Percentiles rank a stretch among this genome's conserved stretches.
phyloP scores from a whole-genome alignment of 2,797 vertebrate genomes.

The Pterois miles region DNA sequence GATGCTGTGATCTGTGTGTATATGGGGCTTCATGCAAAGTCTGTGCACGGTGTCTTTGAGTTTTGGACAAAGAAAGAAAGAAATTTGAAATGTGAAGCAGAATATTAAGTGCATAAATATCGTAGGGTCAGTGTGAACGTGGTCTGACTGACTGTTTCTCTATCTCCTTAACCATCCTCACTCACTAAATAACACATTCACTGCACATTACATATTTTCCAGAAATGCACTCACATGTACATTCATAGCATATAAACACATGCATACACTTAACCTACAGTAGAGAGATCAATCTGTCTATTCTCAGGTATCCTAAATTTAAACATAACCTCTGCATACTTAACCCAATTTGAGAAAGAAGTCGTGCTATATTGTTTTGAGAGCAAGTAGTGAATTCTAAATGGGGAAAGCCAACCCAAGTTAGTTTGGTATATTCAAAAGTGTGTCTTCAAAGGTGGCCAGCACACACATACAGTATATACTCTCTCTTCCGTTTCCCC shows the following conservation, averaged over 20 bases:
- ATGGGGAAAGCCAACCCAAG: neutral
- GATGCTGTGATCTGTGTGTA: conserved; percentile 66
- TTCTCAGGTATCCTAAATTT: neutral
- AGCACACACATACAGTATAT: neutral
- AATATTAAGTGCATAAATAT: neutral
- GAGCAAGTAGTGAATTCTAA: neutral
- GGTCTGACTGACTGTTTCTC: neutral
- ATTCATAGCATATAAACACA: neutral
- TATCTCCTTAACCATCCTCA: conserved; percentile 10
- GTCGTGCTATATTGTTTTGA: neutral
- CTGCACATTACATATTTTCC: neutral
- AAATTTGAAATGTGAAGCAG: conserved; percentile 8
- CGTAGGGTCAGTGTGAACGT: conserved; percentile 10
- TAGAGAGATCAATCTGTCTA: too few species aligned
- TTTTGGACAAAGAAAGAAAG: conserved; percentile 16
- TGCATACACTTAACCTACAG: neutral
- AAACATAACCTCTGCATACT: neutral
- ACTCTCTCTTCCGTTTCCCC: neutral
- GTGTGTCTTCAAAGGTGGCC: neutral
- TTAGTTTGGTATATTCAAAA: neutral
- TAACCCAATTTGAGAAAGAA: neutral
- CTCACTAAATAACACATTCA: conserved; percentile 20
- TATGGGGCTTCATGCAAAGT: conserved; percentile 45
- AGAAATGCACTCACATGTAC: neutral
- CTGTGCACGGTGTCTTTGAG: conserved; percentile 21